These are phyloP conservation scores for Antedon mediterranea DNA, from an alignment of 53 echinoderm and acorn worm genomes.

Conservation along the genomic window DNA sequence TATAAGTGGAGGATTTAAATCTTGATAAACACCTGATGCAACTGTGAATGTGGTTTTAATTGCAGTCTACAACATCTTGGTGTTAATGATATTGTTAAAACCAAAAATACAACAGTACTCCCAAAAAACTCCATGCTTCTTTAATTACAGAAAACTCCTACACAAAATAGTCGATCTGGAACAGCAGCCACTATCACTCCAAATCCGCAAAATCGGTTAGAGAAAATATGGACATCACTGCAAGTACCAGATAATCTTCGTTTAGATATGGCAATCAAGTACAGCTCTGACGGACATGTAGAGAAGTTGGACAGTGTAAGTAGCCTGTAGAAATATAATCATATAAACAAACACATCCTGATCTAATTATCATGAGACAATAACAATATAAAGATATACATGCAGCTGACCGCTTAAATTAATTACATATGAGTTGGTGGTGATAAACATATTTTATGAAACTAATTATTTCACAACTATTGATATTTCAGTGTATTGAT, in stretches of 20 bases:
- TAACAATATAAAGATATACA: too few species aligned
- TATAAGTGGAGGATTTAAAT: too few species aligned
- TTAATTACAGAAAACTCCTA: conserved; percentile 19
- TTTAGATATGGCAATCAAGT: conserved; percentile 99
- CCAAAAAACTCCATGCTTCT: neutral
- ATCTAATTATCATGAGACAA: too few species aligned
- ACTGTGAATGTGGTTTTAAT: too few species aligned
- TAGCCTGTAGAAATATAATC: too few species aligned
- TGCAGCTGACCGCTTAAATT: too few species aligned
- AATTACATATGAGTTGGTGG: too few species aligned
- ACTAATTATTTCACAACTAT: too few species aligned
- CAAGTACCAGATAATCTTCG: conserved; percentile 77
- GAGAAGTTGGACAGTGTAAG: conserved; percentile 47
- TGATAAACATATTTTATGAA: neutral
- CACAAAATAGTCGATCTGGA: neutral
- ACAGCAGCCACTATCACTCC: neutral
- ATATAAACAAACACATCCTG: too few species aligned
- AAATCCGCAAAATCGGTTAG: conserved; percentile 55
- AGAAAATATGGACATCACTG: conserved; percentile 59
- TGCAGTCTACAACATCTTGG: too few species aligned
- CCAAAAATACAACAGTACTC: neutral
- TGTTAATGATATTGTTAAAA: too few species aligned
- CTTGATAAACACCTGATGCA: too few species aligned
- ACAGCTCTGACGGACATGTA: conserved; percentile 80
- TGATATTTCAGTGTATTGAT: conserved; percentile 37